Conservation (phyloP, 1,140 invertebrate species). For the Pissodes strobi region DNA sequence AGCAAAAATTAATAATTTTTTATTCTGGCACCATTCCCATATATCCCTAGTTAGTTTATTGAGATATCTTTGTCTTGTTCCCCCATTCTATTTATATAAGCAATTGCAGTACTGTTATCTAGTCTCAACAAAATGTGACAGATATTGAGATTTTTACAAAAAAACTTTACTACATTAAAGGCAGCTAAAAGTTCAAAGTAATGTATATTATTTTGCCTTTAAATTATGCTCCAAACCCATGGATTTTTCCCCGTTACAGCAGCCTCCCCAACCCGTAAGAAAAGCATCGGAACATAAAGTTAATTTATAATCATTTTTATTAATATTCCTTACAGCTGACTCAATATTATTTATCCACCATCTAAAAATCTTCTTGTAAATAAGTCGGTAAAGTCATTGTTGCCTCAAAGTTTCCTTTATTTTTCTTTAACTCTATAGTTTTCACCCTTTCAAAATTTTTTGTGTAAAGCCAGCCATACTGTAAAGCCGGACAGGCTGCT, state of each 20-base stretch:
- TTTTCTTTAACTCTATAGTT: background rate
- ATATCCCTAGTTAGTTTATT: conserved; percentile 3
- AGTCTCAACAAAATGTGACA: conserved; percentile 5
- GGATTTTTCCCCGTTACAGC: background rate
- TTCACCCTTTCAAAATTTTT: conserved; percentile 4
- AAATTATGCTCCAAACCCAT: conserved; percentile 2
- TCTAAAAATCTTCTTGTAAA: background rate
- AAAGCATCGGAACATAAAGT: conserved; percentile 18
- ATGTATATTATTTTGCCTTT: conserved; percentile 14
- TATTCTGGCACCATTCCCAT: conserved; percentile 19
- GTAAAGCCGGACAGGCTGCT: conserved; percentile 3
- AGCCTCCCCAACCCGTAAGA: conserved; percentile 10
- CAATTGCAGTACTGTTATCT: conserved; percentile 16
- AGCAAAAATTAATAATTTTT: too few species aligned
- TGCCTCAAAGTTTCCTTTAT: background rate
- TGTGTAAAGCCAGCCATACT: conserved; percentile 10
- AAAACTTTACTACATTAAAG: conserved; percentile 13
- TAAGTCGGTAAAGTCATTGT: background rate
- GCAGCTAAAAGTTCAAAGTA: conserved; percentile 13
- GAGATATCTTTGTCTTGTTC: background rate
- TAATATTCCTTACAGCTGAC: background rate
- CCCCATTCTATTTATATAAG: conserved; percentile 23
- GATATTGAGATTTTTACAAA: background rate
- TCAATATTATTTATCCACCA: conserved; percentile 11
- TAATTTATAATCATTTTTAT: background rate